These are phyloP conservation scores for Rhynchotus rufescens DNA, from an alignment of 2,797 vertebrate species.

Conservation along the genomic window DNA sequence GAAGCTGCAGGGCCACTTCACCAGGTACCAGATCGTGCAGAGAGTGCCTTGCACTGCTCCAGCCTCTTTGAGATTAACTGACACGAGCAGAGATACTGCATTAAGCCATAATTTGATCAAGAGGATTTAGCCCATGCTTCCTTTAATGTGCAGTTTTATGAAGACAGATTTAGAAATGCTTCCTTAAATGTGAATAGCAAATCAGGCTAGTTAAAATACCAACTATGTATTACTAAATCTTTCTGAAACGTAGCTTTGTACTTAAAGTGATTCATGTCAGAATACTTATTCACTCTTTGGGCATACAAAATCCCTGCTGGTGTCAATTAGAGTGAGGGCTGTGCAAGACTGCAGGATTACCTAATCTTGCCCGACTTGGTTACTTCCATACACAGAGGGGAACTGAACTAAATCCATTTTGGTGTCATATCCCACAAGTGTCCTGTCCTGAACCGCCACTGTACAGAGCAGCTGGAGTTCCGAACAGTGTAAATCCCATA, in stretches of 20 bases:
- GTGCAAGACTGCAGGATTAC: slow-evolving; percentile 44
- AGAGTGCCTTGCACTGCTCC: slow-evolving; percentile 28
- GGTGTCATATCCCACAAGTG: slow-evolving; percentile 33
- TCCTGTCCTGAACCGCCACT: slow-evolving; percentile 3
- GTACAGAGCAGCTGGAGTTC: slow-evolving; percentile 4
- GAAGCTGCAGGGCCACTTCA: background rate
- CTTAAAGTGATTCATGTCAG: slow-evolving; percentile 36
- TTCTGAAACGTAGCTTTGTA: slow-evolving; percentile 30
- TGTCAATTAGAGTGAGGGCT: background rate
- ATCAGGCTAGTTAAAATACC: slow-evolving; percentile 9
- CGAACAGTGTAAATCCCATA: background rate
- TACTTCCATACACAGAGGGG: slow-evolving; percentile 11
- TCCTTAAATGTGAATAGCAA: slow-evolving; percentile 51
- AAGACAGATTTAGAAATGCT: slow-evolving; percentile 52
- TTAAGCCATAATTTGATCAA: slow-evolving; percentile 61
- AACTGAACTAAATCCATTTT: slow-evolving; percentile 38
- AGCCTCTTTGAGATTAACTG: slow-evolving; percentile 60
- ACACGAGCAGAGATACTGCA: slow-evolving; percentile 37
- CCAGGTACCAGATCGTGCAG: slow-evolving; percentile 32
- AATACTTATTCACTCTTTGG: slow-evolving; percentile 21
- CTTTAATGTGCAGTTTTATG: slow-evolving; percentile 54
- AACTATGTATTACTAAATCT: slow-evolving; percentile 29
- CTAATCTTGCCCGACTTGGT: slow-evolving; percentile 39
- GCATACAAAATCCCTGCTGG: slow-evolving; percentile 42
- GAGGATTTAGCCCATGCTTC: slow-evolving; percentile 53